phyloP scores from a whole-genome alignment of 1,140 invertebrate species.

The Drosophila sp. region DNA sequence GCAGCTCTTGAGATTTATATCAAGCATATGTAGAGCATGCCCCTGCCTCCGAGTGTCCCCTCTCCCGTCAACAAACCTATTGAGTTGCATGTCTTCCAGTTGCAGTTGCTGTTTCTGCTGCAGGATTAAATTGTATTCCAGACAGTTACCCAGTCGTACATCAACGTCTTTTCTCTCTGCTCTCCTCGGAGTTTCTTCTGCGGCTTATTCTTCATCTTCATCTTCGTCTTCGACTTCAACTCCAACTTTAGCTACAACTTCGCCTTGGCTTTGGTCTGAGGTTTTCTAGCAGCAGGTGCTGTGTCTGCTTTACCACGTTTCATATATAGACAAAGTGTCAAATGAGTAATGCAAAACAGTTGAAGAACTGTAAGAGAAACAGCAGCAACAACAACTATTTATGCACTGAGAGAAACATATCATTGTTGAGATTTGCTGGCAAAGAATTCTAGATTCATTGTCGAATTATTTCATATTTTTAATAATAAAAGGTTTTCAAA shows the following conservation, averaged over 20 bases:
- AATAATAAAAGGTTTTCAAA: too few species aligned
- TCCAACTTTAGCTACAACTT: neutral
- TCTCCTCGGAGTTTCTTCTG: slow-evolving; percentile 39
- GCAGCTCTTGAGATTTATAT: slow-evolving; percentile 78
- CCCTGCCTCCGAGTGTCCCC: neutral
- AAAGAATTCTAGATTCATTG: neutral
- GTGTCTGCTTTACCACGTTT: slow-evolving; percentile 14
- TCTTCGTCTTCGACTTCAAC: neutral
- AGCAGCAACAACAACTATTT: slow-evolving; percentile 2
- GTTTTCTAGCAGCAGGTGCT: slow-evolving; percentile 49
- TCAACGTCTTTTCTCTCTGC: slow-evolving; percentile 52
- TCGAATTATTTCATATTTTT: too few species aligned
- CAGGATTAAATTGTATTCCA: slow-evolving; percentile 73
- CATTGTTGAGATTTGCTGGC: neutral
- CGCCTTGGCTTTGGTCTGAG: slow-evolving; percentile 34
- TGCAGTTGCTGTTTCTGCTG: slow-evolving; percentile 46
- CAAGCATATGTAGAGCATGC: slow-evolving; percentile 63
- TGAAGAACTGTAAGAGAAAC: slow-evolving; percentile 31
- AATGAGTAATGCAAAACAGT: slow-evolving; percentile 78
- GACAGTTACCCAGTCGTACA: slow-evolving; percentile 60
- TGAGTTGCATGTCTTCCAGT: slow-evolving; percentile 53
- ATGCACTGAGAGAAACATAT: slow-evolving; percentile 16
- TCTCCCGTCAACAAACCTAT: too few species aligned
- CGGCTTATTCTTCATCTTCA: slow-evolving; percentile 41
- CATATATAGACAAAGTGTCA: slow-evolving; percentile 73